Conservation (phyloP, 2,113 vertebrate genomes). For the Xiphorhynchus elegans region DNA sequence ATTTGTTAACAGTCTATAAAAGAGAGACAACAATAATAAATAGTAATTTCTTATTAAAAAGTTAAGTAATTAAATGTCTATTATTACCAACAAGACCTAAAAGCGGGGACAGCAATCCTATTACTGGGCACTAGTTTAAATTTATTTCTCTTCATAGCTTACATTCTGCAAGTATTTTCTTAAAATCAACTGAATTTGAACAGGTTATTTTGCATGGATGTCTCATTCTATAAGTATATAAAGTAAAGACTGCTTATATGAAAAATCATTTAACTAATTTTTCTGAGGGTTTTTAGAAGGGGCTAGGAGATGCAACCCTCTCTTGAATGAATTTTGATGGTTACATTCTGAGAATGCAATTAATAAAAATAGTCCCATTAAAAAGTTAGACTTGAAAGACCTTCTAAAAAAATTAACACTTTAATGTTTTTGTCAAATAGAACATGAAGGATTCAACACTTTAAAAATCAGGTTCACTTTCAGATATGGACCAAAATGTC, state of each 20-base stretch:
- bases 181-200: not conserved
- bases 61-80: not conserved
- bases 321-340: not conserved
- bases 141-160: not conserved
- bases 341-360: not conserved
- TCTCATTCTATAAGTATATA: not conserved
- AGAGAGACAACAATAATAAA: not conserved
- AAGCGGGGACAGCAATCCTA: not conserved
- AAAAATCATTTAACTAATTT: not conserved
- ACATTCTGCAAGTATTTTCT: not conserved
- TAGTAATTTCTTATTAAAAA: not conserved
- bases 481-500: not conserved
- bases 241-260: not conserved
- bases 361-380: not conserved
- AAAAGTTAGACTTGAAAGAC: not conserved
- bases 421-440: not conserved
- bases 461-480: not conserved
- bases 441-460: not conserved
- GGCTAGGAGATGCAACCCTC: not conserved
- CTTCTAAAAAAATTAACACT: not conserved
- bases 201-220: not conserved
- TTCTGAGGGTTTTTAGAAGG: not conserved
- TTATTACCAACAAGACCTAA: not conserved
- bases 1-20: slow-evolving; percentile 85
- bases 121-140: not conserved